Evolutionary conservation across 2,113 vertebrate species (phyloP).

Genomic region (Tragelaphus scriptus): DNA sequence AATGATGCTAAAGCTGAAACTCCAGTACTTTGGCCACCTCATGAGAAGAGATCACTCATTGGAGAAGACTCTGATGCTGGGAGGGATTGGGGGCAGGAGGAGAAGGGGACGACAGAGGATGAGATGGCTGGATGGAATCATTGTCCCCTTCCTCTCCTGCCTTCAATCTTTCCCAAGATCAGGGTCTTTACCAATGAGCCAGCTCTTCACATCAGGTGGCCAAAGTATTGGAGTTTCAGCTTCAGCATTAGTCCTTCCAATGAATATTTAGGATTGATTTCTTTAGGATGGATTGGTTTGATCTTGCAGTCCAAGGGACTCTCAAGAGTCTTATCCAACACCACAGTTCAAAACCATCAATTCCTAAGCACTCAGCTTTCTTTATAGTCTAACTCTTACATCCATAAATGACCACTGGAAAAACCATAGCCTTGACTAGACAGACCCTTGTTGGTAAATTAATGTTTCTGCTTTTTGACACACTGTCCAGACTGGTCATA

Average conservation of each 20-base stretch:
- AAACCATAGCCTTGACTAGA: not conserved
- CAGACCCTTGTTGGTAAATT: not conserved
- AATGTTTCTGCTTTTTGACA: not conserved
- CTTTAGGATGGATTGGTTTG: not conserved
- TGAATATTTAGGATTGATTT: not conserved
- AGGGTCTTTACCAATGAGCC: not conserved
- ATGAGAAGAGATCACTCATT: too few species aligned
- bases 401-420: not conserved
- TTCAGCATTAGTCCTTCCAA: not conserved
- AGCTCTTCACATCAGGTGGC: not conserved
- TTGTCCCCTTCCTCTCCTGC: not conserved
- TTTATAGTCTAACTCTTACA: not conserved
- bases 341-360: not conserved
- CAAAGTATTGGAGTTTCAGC: not conserved
- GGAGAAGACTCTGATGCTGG: too few species aligned
- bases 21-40: too few species aligned
- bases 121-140: too few species aligned
- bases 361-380: not conserved
- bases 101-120: too few species aligned
- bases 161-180: not conserved
- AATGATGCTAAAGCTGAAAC: too few species aligned
- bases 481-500: not conserved
- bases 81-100: too few species aligned
- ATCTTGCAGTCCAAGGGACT: not conserved
- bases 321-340: not conserved